These are phyloP conservation scores for Teleogryllus occipitalis DNA, from an alignment of 1,140 invertebrate genomes.

Conservation along the genomic window DNA sequence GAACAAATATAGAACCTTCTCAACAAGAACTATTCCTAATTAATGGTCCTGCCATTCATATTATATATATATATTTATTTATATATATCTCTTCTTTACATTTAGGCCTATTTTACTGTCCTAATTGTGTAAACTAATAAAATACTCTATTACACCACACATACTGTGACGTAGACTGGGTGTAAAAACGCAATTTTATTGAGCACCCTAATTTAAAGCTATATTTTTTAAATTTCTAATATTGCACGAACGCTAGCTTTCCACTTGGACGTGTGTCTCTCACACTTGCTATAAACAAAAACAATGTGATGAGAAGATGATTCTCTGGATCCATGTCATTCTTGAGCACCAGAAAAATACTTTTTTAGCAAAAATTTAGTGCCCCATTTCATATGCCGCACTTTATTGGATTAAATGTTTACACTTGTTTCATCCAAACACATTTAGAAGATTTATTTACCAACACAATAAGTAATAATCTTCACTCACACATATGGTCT, in stretches of 20 bases:
- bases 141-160: constrained; percentile 22
- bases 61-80: constrained; percentile 20
- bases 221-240: constrained; percentile 22
- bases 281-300: constrained; percentile 14
- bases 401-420: neutral
- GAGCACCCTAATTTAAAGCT: constrained; percentile 26
- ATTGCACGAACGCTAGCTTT: constrained; percentile 26
- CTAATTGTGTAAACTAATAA: constrained; percentile 24
- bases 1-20: constrained; percentile 25
- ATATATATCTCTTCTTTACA: constrained; percentile 23
- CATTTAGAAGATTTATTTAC: constrained; percentile 6
- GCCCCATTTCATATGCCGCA: neutral
- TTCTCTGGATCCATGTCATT: constrained; percentile 10
- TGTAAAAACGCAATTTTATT: constrained; percentile 22
- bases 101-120: constrained; percentile 23
- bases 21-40: constrained; percentile 18
- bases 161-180: constrained; percentile 17
- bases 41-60: constrained; percentile 23
- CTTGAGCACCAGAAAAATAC: constrained; percentile 19
- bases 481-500: neutral
- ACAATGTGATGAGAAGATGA: constrained; percentile 12
- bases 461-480: constrained; percentile 7
- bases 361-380: constrained; percentile 19
- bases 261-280: constrained; percentile 11
- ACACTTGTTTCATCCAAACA: constrained; percentile 1